Evolutionary conservation across 2,113 vertebrate genomes (phyloP).

Genomic region (Neodontobutis hainanensis): DNA sequence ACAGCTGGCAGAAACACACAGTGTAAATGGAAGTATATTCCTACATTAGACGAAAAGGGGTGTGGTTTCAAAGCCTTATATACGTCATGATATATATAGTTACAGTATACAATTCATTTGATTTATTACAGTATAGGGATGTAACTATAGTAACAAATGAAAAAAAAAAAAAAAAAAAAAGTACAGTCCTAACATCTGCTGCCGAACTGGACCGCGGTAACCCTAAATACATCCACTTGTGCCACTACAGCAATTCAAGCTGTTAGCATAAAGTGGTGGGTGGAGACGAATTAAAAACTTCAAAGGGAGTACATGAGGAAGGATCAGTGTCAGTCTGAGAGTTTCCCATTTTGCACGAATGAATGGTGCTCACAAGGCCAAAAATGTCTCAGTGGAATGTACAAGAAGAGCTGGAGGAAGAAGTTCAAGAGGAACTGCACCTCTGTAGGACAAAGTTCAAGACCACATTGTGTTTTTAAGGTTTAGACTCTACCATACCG

Average conservation of each 20-base stretch:
- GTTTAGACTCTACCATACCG: not conserved
- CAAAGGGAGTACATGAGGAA: slow-evolving; percentile 60
- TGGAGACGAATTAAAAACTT: slow-evolving; percentile 48
- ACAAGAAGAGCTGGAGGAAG: slow-evolving; percentile 47
- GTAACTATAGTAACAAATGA: not conserved
- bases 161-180: not conserved
- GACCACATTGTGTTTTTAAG: slow-evolving; percentile 42
- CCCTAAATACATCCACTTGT: slow-evolving; percentile 40
- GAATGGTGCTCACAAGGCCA: slow-evolving; percentile 20
- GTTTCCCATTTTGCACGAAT: slow-evolving; percentile 43
- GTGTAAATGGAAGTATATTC: not conserved
- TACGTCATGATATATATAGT: no score
- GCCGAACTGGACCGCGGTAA: slow-evolving; percentile 33
- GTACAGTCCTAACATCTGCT: slow-evolving; percentile 37
- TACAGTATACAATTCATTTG: no score
- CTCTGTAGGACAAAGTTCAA: slow-evolving; percentile 51
- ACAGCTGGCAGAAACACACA: not conserved
- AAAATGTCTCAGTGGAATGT: slow-evolving; percentile 33
- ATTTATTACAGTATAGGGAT: not conserved
- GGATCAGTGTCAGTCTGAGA: slow-evolving; percentile 29
- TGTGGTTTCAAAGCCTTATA: no score
- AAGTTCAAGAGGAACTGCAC: not conserved
- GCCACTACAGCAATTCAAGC: slow-evolving; percentile 43
- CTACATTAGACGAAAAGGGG: no score
- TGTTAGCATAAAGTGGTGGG: slow-evolving; percentile 57